Evolutionary conservation across 1,140 invertebrate species (phyloP).

Genomic region (Diabrotica virgifera): DNA sequence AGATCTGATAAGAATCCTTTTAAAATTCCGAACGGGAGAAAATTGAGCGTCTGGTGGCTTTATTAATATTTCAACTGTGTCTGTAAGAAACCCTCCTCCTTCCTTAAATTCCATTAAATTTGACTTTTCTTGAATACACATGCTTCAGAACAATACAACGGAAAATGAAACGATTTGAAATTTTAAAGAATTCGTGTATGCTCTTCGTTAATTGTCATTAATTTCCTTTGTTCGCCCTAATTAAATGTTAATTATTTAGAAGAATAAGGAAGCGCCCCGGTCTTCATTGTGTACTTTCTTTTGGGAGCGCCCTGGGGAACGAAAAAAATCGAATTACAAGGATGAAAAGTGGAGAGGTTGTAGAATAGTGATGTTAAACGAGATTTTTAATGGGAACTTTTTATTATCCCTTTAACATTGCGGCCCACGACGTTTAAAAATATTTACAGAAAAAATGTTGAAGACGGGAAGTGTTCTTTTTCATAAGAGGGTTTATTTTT

Average conservation of each 20-base stretch:
- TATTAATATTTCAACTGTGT: neutral
- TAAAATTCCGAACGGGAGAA: neutral
- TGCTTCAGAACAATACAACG: neutral
- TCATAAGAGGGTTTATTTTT: no score
- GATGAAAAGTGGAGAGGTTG: neutral
- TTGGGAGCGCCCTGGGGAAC: neutral
- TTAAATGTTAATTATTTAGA: neutral
- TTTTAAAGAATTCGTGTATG: neutral
- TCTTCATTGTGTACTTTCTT: no score
- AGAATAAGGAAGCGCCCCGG: no score
- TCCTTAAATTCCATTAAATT: neutral
- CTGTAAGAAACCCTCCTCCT: neutral
- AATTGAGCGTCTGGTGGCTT: neutral
- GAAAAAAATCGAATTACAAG: neutral
- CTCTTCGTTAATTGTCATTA: constrained; percentile 1
- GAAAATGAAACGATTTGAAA: neutral
- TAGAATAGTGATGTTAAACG: neutral
- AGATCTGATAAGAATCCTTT: neutral
- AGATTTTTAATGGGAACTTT: neutral
- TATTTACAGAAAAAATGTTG: no score
- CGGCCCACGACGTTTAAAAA: no score
- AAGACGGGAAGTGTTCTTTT: no score
- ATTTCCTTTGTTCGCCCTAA: neutral
- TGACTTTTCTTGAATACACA: no score
- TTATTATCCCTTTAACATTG: no score